These are phyloP conservation scores for Silurus lanzhouensis DNA, from an alignment of 2,797 vertebrate genomes.

Conservation along the genomic window DNA sequence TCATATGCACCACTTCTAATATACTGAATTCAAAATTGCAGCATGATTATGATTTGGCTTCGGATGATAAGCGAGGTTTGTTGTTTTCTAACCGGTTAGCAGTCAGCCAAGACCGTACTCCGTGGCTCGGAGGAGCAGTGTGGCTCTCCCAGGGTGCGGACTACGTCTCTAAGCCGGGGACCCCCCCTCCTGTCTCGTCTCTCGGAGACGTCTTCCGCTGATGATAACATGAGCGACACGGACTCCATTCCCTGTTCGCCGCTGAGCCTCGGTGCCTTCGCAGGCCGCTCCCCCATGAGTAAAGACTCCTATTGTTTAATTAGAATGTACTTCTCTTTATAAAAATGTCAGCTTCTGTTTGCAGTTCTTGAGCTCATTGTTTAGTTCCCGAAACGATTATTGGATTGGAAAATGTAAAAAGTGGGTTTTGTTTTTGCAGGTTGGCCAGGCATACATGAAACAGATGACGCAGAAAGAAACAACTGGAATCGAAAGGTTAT, in stretches of 20 bases:
- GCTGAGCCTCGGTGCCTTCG: conserved; percentile 47
- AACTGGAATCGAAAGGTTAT: conserved; percentile 84
- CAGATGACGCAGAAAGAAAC: conserved; percentile 74
- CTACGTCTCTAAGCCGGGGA: conserved; percentile 77
- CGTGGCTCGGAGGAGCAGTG: conserved; percentile 91
- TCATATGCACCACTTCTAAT: neutral
- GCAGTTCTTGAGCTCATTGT: neutral
- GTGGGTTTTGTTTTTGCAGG: conserved; percentile 66
- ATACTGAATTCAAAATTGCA: neutral
- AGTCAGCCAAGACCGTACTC: conserved; percentile 87
- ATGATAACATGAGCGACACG: conserved; percentile 87
- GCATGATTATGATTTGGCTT: neutral
- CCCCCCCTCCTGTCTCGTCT: conserved; percentile 83
- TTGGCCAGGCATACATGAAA: conserved; percentile 79
- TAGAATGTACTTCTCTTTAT: neutral
- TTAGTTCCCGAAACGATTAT: neutral
- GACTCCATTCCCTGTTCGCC: conserved; percentile 88
- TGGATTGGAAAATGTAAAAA: neutral
- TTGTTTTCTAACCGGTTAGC: conserved; percentile 66
- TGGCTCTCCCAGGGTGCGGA: conserved; percentile 86
- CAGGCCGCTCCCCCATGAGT: conserved; percentile 67
- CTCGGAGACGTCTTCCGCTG: conserved; percentile 89
- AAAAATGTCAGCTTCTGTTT: neutral
- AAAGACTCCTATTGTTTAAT: neutral
- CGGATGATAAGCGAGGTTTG: no score